Evolutionary conservation across 2,888 invertebrate species (phyloP), one percentile per base, ranked within the genome.

Genomic region (Watsonalla cultraria): DNA sequence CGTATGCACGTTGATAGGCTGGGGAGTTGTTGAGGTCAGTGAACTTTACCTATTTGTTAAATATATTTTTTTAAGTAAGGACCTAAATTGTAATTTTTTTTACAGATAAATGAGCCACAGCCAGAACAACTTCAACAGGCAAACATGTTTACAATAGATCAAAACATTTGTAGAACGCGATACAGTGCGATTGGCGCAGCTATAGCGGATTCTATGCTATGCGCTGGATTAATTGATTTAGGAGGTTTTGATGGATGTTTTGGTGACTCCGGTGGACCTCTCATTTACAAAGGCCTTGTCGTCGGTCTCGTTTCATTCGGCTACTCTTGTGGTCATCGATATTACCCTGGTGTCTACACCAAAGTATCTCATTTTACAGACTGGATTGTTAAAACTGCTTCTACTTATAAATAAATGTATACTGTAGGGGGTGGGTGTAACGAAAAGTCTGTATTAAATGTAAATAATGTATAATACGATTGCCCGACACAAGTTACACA

Each of bases 281-380:
- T 90, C 1, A 65, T 90, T 46, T 88, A 88, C 55, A 86, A 86
- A 65, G 90, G 90, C 11, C 73, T 90, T 0, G 82, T 90, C 0
- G 79, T 86, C 0, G 90, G 90, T 6, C 65, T 90, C 0, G 88
- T 90, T 0, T 90, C 90, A 0, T 90, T 87, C 48, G 90, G 90
- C 0, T 87, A 82, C 57, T 85, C 83, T 0, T 90, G 90, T 52
- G 90, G 90, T 1, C 75, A 87, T 57, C 74, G 69, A 4, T 86
- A 81, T 54, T 90, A 80, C 58, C 90, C 90, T 0, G 90, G 90
- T 0, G 87, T 90, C 9, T 90, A 90, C 47, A 90, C 90, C 7
- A 90, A 87, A 72, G 66, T 88, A 51, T 86, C 89, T 0, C 70
- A 82, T 64, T 90, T 75, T 45, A 86, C 88, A 0, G 78, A 84